Percentiles rank a stretch among this genome's conserved stretches.
phyloP scores from a whole-genome alignment of 2,888 invertebrate species.

The Cosmorhoe ocellata region DNA sequence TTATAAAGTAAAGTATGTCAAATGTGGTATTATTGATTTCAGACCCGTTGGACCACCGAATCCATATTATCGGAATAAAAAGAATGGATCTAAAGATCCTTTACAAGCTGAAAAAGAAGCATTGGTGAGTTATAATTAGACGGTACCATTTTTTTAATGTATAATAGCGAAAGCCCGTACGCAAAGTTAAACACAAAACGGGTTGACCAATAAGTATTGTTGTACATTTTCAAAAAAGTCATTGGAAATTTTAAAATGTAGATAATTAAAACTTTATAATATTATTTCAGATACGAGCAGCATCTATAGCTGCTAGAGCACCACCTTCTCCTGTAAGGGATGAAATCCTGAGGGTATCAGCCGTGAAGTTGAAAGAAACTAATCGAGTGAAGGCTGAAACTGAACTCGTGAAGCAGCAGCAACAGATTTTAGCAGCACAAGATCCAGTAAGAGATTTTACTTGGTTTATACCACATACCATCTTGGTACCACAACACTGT shows the following conservation, averaged over 20 bases:
- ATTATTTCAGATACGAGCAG: constrained; percentile 63
- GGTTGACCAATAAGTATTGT: no score
- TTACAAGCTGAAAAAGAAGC: constrained; percentile 84
- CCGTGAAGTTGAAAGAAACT: constrained; percentile 81
- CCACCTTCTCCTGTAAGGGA: constrained; percentile 72
- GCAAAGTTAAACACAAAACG: no score
- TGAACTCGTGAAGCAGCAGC: constrained; percentile 82
- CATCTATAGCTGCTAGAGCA: constrained; percentile 64
- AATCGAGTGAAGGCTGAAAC: constrained; percentile 82
- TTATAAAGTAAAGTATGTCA: no score
- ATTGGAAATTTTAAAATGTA: no score
- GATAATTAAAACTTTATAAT: no score
- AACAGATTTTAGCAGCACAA: constrained; percentile 77
- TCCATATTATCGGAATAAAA: constrained; percentile 67
- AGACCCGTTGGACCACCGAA: constrained; percentile 71
- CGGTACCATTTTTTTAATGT: no score
- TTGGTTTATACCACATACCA: not conserved
- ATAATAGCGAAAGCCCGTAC: no score
- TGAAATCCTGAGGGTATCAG: constrained; percentile 70
- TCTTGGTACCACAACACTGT: no score
- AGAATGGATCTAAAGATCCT: constrained; percentile 64
- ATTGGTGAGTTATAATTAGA: constrained; percentile 66
- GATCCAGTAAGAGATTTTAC: constrained; percentile 59
- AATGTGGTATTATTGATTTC: constrained; percentile 34
- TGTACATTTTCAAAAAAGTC: no score